phyloP scores from a whole-genome alignment of 1,140 invertebrate species.

The Hyles vespertilio region DNA sequence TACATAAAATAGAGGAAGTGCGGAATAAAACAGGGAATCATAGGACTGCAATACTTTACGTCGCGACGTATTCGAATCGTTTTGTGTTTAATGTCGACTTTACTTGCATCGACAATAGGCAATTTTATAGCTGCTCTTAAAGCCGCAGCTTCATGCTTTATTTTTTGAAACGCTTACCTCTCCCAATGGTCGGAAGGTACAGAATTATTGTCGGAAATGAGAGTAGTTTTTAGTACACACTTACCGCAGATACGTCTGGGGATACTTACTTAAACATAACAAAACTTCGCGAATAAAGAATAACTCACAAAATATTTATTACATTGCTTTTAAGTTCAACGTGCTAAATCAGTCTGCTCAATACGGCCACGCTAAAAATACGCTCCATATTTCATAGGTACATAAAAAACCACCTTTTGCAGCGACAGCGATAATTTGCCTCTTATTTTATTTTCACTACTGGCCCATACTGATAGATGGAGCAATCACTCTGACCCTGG shows the following conservation, averaged over 20 bases:
- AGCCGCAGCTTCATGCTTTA: constrained; percentile 3
- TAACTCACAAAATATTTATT: no score
- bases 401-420: constrained; percentile 5
- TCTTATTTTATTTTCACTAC: constrained; percentile 60
- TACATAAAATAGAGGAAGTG: constrained; percentile 10
- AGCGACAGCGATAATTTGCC: constrained; percentile 39
- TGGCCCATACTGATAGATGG: constrained; percentile 52
- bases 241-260: no score
- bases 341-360: no score
- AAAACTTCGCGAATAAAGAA: no score
- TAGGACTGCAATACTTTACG: constrained; percentile 21
- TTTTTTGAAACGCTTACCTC: no score
- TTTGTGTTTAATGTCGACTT: constrained; percentile 55
- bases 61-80: constrained; percentile 44
- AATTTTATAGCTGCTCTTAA: constrained; percentile 42
- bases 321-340: no score
- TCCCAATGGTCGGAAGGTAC: no score
- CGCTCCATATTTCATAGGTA: no score
- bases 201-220: no score
- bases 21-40: constrained; percentile 12
- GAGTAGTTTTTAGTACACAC: no score
- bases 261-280: no score
- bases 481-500: constrained; percentile 59
- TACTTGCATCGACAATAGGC: constrained; percentile 59
- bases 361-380: no score